Conservation (phyloP, 2,888 invertebrate species). For the Bombylius discolor region DNA sequence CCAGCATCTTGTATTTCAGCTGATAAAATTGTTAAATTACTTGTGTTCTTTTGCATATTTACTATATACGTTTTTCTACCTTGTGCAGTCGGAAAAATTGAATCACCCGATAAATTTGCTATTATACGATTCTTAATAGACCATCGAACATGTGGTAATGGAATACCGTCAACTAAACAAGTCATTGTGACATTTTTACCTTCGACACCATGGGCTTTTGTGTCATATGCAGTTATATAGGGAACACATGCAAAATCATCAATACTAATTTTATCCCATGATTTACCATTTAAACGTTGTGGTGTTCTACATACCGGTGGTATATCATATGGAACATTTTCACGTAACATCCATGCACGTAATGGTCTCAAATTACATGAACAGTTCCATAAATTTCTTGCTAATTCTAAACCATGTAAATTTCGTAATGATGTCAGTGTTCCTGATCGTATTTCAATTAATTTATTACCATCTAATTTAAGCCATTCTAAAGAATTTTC, state of each 20-base stretch:
- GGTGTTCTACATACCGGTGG: conserved; percentile 60
- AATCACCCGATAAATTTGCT: conserved; percentile 43
- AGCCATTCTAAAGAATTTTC: conserved; percentile 62
- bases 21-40: conserved; percentile 58
- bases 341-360: conserved; percentile 64
- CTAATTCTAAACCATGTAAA: conserved; percentile 60
- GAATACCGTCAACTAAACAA: conserved; percentile 56
- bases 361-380: conserved; percentile 61
- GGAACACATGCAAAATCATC: conserved; percentile 73
- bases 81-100: conserved; percentile 35
- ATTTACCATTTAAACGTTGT: conserved; percentile 45
- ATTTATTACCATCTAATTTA: conserved; percentile 60
- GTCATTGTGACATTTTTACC: conserved; percentile 61
- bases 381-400: conserved; percentile 75
- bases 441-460: conserved; percentile 51
- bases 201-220: conserved; percentile 50
- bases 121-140: conserved; percentile 54
- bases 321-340: conserved; percentile 60
- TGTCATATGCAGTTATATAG: conserved; percentile 47
- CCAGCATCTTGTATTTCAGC: conserved; percentile 65
- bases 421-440: conserved; percentile 54
- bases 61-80: conserved; percentile 51
- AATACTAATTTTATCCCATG: conserved; percentile 63
- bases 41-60: conserved; percentile 51
- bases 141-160: conserved; percentile 62